Percentiles rank a stretch among this genome's conserved stretches.
These are phyloP conservation scores for Drosophila engyochracea DNA, from an alignment of 2,888 invertebrate species.

Conservation along the genomic window DNA sequence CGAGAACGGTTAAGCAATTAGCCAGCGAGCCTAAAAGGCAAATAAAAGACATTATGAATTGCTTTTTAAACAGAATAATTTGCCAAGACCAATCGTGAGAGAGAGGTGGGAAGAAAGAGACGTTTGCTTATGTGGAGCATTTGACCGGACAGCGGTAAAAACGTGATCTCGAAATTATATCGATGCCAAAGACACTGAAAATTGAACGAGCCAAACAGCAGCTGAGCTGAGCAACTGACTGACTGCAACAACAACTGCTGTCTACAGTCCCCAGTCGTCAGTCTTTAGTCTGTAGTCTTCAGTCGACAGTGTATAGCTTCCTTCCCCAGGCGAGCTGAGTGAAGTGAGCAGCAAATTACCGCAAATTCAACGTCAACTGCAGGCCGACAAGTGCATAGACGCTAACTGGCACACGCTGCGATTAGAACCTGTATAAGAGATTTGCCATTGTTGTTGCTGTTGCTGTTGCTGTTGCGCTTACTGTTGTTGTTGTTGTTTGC, in stretches of 20 bases:
- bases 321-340: constrained; percentile 53
- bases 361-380: constrained; percentile 74
- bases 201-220: constrained; percentile 44
- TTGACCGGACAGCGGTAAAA: constrained; percentile 75
- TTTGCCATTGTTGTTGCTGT: constrained; percentile 20
- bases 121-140: constrained; percentile 68
- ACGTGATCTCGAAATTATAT: constrained; percentile 81
- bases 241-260: constrained; percentile 27
- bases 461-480: constrained; percentile 14
- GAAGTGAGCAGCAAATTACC: constrained; percentile 66
- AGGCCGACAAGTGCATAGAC: constrained; percentile 73
- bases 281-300: neutral
- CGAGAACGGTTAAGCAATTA: constrained; percentile 41
- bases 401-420: constrained; percentile 79
- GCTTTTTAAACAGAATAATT: constrained; percentile 59
- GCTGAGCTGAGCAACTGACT: constrained; percentile 33
- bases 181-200: constrained; percentile 59
- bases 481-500: constrained; percentile 23
- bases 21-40: constrained; percentile 35
- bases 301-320: constrained; percentile 48
- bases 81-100: constrained; percentile 17
- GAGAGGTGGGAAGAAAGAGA: constrained; percentile 9
- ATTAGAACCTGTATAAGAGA: constrained; percentile 63
- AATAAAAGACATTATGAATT: constrained; percentile 60
- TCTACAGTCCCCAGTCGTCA: constrained; percentile 5